Evolutionary conservation across 2,888 invertebrate species (phyloP).

Genomic region (Alsophila aescularia): DNA sequence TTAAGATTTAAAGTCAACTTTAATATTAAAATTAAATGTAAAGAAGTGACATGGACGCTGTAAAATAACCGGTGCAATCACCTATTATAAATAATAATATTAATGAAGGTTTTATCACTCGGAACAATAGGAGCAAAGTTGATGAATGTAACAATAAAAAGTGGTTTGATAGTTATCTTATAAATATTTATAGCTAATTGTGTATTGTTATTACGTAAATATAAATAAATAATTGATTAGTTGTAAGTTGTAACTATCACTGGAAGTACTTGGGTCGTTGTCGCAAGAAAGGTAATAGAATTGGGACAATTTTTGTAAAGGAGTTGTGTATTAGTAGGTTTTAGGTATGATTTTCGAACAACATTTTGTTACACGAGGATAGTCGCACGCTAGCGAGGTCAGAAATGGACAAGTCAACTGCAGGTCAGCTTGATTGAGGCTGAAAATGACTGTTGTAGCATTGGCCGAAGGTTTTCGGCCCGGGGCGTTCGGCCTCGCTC

Average conservation of each 20-base stretch:
- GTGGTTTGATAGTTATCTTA: slow-evolving; percentile 83
- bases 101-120: slow-evolving; percentile 62
- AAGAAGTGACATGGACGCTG: slow-evolving; percentile 79
- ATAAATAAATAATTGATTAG: slow-evolving; percentile 84
- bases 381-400: slow-evolving; percentile 15
- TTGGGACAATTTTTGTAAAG: slow-evolving; percentile 67
- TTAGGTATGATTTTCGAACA: slow-evolving; percentile 56
- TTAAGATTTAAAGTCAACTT: slow-evolving; percentile 84
- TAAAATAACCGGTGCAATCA: slow-evolving; percentile 68
- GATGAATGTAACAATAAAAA: slow-evolving; percentile 79
- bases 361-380: slow-evolving; percentile 47
- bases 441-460: neutral
- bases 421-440: slow-evolving; percentile 10
- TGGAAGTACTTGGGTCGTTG: slow-evolving; percentile 73
- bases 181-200: slow-evolving; percentile 85
- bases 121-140: slow-evolving; percentile 70
- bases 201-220: slow-evolving; percentile 85
- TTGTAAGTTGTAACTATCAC: slow-evolving; percentile 82
- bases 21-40: slow-evolving; percentile 74
- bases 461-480: slow-evolving; percentile 20
- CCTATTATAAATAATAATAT: slow-evolving; percentile 60
- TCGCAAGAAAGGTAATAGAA: slow-evolving; percentile 61
- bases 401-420: slow-evolving; percentile 2
- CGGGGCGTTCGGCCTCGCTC: slow-evolving; percentile 29
- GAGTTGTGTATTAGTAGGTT: slow-evolving; percentile 68